Conservation (phyloP, 2,888 invertebrate genomes). For the Oxystoma pomonae region DNA sequence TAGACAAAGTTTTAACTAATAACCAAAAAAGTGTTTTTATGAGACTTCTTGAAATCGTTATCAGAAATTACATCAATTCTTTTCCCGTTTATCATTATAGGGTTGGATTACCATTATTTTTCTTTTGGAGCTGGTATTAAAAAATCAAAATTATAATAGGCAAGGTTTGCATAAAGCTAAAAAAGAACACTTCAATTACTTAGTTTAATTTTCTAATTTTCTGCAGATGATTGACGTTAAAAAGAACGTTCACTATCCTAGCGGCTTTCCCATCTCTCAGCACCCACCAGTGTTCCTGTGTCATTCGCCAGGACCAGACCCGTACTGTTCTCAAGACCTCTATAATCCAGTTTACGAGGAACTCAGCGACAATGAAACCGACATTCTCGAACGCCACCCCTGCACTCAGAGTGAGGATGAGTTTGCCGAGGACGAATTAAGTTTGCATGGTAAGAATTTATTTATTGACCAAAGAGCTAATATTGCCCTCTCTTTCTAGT, state of each 20-base stretch:
- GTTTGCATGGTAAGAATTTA: slow-evolving; percentile 51
- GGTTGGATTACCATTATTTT: too few relatives aligned
- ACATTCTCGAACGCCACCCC: slow-evolving; percentile 42
- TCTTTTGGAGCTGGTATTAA: too few relatives aligned
- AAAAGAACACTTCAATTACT: too few relatives aligned
- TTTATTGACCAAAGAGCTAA: too few relatives aligned
- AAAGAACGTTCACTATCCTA: slow-evolving; percentile 56
- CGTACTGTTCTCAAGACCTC: slow-evolving; percentile 59
- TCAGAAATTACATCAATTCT: too few relatives aligned
- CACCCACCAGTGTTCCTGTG: slow-evolving; percentile 68
- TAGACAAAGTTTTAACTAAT: too few relatives aligned
- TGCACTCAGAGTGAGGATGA: slow-evolving; percentile 76
- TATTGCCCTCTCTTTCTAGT: too few relatives aligned
- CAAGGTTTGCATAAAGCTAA: too few relatives aligned
- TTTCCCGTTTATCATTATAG: too few relatives aligned
- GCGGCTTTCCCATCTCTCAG: slow-evolving; percentile 58
- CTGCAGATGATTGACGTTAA: slow-evolving; percentile 75
- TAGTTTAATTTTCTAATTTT: slow-evolving; percentile 47
- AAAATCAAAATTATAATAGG: too few relatives aligned
- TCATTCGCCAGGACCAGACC: slow-evolving; percentile 63
- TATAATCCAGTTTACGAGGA: slow-evolving; percentile 82
- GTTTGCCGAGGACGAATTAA: slow-evolving; percentile 80
- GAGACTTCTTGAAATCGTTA: too few relatives aligned
- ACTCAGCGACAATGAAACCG: slow-evolving; percentile 62
- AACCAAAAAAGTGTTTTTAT: too few relatives aligned